Evolutionary conservation across 2,113 vertebrate species (phyloP), one percentile per base, ranked within the genome.

Genomic region (Ursus arctos): DNA sequence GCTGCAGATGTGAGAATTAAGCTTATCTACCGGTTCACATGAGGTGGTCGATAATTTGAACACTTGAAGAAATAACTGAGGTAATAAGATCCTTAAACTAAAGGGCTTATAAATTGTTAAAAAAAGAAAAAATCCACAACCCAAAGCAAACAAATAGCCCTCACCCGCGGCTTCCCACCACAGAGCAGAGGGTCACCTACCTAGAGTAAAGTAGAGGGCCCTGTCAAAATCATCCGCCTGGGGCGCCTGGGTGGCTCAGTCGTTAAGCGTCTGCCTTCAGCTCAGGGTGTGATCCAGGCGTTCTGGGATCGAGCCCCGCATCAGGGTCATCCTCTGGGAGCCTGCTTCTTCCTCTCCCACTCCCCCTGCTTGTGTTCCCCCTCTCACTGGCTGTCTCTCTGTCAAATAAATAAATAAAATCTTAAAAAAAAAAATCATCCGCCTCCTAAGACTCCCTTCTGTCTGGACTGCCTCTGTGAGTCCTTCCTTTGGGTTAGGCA

Each of bases 51-150:
- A 98, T 98, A 95, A 92, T 85, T 69, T 51, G 67, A 97, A 94
- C 88, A 85, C 85, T 82, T 94, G 94, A 97, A 71, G n/a, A 95
- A 95, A 97, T 97, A 95, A 84, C 85, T 6, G 57, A 94, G 76
- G 84, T 63, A 96, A 95, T 97, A 92, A 96, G 94, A 95, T 91
- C 61, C 65, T 97, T 97, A 92, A 88, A 84, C 63, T 71, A 96
- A 97, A 91, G 88, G 67, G 15, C 59, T 80, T 91, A 31, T 80
- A 71, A 83, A n/a, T 57, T 97, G 77, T 84, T 90, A 13, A 40
- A 72, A 72, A 72, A 57, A 31, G 43, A 53, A 79, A 87, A 55
- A 51, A 63, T 7, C 79, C 83, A 79, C 59, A 61, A 72, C 11
- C 40, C 7, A 74, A 51, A 57, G 22, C 11, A 86, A 76, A 57